Evolutionary conservation across 2,797 vertebrate species (phyloP).

Genomic region (Simalia tracyae): DNA sequence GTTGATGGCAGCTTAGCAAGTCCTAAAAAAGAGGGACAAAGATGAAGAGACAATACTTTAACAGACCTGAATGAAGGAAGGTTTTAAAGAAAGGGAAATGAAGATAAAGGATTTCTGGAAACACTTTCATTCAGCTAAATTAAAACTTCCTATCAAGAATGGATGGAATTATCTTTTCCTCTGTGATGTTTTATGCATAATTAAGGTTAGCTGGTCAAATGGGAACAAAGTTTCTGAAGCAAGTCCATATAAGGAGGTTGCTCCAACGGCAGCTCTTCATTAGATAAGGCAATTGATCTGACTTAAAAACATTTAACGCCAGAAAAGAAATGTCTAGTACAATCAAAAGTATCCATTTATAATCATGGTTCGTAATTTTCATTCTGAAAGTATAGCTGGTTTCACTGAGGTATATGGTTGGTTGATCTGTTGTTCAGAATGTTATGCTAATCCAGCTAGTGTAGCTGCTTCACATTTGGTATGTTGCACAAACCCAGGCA

Average conservation of each 20-base stretch:
- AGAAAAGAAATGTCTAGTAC: background rate
- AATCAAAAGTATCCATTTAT: background rate
- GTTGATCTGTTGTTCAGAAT: background rate
- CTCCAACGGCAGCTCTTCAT: background rate
- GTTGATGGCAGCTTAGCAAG: constrained; percentile 69
- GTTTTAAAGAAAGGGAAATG: background rate
- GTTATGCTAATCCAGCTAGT: background rate
- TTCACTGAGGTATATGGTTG: background rate
- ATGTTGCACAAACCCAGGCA: background rate
- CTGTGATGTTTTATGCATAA: background rate
- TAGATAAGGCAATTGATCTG: background rate
- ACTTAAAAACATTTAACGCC: background rate
- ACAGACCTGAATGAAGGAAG: background rate
- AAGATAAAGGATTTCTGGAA: background rate
- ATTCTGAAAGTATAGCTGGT: background rate
- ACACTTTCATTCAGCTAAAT: background rate
- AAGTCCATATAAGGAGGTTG: background rate
- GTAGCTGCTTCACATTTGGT: background rate
- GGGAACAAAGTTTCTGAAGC: background rate
- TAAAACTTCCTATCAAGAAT: background rate
- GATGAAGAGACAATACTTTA: background rate
- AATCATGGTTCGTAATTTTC: background rate
- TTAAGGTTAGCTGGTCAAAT: background rate
- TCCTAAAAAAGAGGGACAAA: constrained; percentile 64
- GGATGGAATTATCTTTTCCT: background rate